phyloP scores from a whole-genome alignment of 2,113 vertebrate genomes.

The Isichthys henryi region DNA sequence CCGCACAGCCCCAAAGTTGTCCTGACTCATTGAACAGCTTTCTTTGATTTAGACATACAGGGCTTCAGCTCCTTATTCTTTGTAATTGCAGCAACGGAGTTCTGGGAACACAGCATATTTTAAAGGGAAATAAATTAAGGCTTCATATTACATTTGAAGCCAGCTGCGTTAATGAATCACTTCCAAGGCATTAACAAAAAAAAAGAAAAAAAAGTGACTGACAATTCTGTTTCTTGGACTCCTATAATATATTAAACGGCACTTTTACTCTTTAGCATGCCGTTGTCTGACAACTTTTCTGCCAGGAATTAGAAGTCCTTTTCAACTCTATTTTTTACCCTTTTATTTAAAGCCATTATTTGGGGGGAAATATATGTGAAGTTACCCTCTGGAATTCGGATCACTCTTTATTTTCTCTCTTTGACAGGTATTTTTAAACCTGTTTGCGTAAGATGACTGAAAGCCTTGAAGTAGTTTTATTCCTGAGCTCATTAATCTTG shows the following conservation, averaged over 20 bases:
- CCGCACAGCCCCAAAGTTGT: not conserved
- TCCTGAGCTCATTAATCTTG: not conserved
- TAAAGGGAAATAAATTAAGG: not conserved
- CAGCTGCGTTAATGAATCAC: not conserved
- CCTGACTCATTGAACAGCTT: not conserved
- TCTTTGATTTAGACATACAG: not conserved
- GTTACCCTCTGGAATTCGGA: not conserved
- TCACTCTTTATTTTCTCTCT: slow-evolving; percentile 13
- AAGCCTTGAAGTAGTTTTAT: not conserved
- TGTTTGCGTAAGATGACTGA: not conserved
- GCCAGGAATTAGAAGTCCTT: not conserved
- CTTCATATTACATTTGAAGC: slow-evolving; percentile 8
- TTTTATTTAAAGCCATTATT: slow-evolving; percentile 1
- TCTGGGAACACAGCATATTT: not conserved
- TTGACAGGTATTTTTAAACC: not conserved
- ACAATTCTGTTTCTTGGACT: not conserved
- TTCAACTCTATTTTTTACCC: slow-evolving; percentile 12
- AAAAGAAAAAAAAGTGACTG: not conserved
- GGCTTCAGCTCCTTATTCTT: not conserved
- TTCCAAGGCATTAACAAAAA: not conserved
- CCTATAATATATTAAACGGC: not conserved
- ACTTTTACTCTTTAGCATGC: not conserved
- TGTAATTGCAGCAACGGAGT: not conserved
- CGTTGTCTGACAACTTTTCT: not conserved
- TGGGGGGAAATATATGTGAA: not conserved